Evolutionary conservation across 1,140 invertebrate species (phyloP), one percentile per base, ranked within the genome.

Genomic region (Zaprionus taronus): DNA sequence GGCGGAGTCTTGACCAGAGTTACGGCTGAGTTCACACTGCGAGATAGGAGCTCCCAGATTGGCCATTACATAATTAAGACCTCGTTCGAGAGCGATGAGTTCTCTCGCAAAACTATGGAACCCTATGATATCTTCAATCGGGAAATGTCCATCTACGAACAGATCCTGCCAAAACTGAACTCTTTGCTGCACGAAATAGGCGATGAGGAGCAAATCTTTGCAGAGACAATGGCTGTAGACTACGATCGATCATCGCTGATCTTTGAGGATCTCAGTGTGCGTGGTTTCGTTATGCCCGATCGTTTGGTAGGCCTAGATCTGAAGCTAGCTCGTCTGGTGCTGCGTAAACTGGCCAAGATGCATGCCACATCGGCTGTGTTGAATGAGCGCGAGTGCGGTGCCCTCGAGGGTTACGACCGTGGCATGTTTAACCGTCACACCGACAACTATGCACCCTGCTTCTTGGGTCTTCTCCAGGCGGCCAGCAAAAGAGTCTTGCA

Each of bases 321-420:
- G 36, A 75, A 93, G 2, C 93, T 95, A 58, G 87, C 92, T 9
- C 79, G 93, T 51, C 62, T 95, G 7, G 94, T 95, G 9, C 79
- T 95, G 3, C 90, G 93, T 0, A 94, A 94, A 69, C 58, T 95
- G 69, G 95, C 94, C 4, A 94, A 91, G 76, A 94, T 95, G 85
- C 95, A 95, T 76, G 95, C 94, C 4, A 85, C 93, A 3, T 94
- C 94, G 26, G 86, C 91, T 0, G 89, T 93, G 12, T 44, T 93
- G 12, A 92, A 93, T 69, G 83, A 93, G 38, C 91, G 91, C 4
- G 79, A 91, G 60, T 17, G 24, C 9, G 79, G 77, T 11, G 44
- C n/a, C 15, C 51, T 92, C 22, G 85, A 92, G 69, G 44, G 26
- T 11, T 93, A 85, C 31, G 91, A 92, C 81, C 75, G 83, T 9